Conservation (phyloP, 2,113 vertebrate species). For the Brachyistius frenatus region DNA sequence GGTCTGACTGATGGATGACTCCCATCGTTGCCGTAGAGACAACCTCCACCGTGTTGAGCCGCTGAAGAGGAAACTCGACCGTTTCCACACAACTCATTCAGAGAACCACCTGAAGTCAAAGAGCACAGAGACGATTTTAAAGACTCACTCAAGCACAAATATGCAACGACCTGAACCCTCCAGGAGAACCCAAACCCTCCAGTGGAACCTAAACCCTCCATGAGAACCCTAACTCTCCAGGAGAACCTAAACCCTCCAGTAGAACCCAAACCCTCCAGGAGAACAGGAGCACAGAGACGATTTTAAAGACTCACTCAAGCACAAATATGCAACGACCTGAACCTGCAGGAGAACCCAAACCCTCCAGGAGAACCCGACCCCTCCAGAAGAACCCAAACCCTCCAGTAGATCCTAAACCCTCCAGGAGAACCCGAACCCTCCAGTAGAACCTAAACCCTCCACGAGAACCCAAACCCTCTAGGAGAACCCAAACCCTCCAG, state of each 20-base stretch:
- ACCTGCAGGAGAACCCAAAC: constrained; percentile 13
- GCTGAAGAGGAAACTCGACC: too few relatives aligned
- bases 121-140: constrained; percentile 30
- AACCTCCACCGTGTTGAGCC: too few relatives aligned
- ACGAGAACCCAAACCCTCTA: neutral
- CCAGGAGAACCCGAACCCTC: neutral
- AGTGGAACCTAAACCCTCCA: neutral
- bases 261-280: neutral
- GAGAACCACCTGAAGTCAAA: constrained; percentile 3
- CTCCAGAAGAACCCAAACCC: neutral
- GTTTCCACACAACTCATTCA: too few relatives aligned
- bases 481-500: neutral
- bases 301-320: constrained; percentile 16
- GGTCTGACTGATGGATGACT: too few relatives aligned
- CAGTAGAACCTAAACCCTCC: neutral
- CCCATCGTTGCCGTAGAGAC: too few relatives aligned
- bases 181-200: constrained; percentile 1
- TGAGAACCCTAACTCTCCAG: constrained; percentile 2
- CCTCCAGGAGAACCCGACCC: neutral
- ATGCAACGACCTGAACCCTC: neutral
- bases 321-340: neutral
- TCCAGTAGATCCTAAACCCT: constrained; percentile 11
- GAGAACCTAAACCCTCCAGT: neutral
- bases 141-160: constrained; percentile 11
- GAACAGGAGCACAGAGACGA: constrained; percentile 27